A percentile compares a stretch with the other conserved stretches of the same genome.
phyloP scores from a whole-genome alignment of 2,113 vertebrate genomes.

The Marmota monax region DNA sequence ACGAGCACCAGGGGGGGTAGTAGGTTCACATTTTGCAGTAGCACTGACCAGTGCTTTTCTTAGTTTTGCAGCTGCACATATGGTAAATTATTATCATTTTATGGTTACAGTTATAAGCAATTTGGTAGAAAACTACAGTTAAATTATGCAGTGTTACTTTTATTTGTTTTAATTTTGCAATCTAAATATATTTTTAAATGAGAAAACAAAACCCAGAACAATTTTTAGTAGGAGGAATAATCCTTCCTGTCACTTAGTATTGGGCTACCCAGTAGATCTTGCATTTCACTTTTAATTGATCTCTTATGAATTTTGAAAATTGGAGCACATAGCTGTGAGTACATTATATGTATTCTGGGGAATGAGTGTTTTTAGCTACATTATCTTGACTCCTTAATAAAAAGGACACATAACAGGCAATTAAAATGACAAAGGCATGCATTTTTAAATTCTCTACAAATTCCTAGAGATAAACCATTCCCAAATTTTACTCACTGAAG shows the following conservation, averaged over 20 bases:
- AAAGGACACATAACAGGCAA: constrained; percentile 56
- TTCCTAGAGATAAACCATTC: constrained; percentile 64
- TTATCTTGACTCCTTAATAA: constrained; percentile 62
- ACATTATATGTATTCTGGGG: constrained; percentile 58
- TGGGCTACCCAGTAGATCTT: constrained; percentile 52
- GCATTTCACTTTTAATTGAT: constrained; percentile 72
- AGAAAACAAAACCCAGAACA: constrained; percentile 72
- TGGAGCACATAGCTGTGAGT: constrained; percentile 50
- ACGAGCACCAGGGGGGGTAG: constrained; percentile 84
- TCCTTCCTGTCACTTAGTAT: constrained; percentile 56
- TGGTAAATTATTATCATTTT: constrained; percentile 90
- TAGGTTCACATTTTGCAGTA: constrained; percentile 76
- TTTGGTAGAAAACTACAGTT: constrained; percentile 90
- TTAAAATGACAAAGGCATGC: constrained; percentile 65
- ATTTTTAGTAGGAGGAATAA: constrained; percentile 72
- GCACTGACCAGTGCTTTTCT: constrained; percentile 85
- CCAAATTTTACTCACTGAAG: constrained; percentile 65
- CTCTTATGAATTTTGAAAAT: constrained; percentile 69
- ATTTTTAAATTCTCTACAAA: constrained; percentile 70
- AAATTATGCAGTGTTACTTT: constrained; percentile 88
- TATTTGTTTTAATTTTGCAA: constrained; percentile 90
- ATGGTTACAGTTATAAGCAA: constrained; percentile 91
- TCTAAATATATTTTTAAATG: constrained; percentile 86
- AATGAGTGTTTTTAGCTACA: constrained; percentile 64
- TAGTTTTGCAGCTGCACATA: constrained; percentile 87